These are phyloP conservation scores for Oncorhynchus gorbuscha DNA, from an alignment of 2,113 vertebrate species.

Conservation along the genomic window DNA sequence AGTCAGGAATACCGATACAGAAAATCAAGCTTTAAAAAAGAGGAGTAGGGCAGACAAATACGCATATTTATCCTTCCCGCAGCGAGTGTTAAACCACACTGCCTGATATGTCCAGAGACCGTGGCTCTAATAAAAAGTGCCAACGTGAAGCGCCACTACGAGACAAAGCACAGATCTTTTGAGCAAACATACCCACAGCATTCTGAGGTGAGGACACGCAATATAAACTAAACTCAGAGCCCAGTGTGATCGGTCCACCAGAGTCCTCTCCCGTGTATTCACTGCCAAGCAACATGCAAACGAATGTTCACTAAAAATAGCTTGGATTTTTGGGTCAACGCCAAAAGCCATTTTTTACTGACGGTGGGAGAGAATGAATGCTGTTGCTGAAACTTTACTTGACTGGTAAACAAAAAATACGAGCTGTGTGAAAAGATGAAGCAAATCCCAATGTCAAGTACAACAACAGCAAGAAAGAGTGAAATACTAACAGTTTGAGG, in stretches of 20 bases:
- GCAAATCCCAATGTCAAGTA: constrained; percentile 32
- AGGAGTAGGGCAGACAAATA: too few relatives aligned
- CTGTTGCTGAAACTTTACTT: constrained; percentile 17
- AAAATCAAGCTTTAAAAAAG: too few relatives aligned
- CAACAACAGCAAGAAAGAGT: constrained; percentile 23
- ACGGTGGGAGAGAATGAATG: constrained; percentile 11
- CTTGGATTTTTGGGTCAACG: constrained; percentile 34
- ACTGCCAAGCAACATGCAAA: constrained; percentile 18
- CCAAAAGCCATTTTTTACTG: constrained; percentile 29
- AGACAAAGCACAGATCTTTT: constrained; percentile 11
- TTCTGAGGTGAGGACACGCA: constrained; percentile 26
- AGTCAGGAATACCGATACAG: too few relatives aligned
- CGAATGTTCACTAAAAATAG: constrained; percentile 18
- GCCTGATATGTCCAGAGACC: constrained; percentile 13
- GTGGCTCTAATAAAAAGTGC: constrained; percentile 11
- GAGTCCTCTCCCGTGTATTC: constrained; percentile 16
- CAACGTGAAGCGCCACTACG: constrained; percentile 20
- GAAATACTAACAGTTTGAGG: constrained; percentile 34
- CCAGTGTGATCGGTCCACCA: constrained; percentile 31
- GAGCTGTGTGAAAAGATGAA: constrained; percentile 39
- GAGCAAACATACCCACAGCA: constrained; percentile 23
- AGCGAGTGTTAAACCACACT: too few relatives aligned
- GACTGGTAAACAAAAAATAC: constrained; percentile 27
- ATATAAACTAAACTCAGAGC: constrained; percentile 22
- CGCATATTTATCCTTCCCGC: too few relatives aligned